Percentiles rank a stretch among this genome's conserved stretches.
Conservation (phyloP, 1,140 invertebrate species). For the Trichomalopsis sarcophagae region DNA sequence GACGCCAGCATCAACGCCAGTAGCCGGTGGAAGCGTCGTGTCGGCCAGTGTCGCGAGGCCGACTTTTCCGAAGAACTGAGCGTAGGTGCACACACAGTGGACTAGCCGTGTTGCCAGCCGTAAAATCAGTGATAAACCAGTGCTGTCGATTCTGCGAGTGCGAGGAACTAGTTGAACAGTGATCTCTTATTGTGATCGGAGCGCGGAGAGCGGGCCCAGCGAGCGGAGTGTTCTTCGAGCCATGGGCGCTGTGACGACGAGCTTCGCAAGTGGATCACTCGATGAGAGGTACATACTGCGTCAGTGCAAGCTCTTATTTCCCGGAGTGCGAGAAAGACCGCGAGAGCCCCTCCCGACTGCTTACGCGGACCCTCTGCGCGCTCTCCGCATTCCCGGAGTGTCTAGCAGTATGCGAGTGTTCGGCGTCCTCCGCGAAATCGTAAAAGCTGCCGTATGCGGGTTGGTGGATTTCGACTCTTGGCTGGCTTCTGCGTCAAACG, state of each 20-base stretch:
- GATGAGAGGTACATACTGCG: constrained; percentile 35
- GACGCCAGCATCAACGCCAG: not conserved
- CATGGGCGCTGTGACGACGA: constrained; percentile 2
- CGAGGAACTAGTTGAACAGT: not conserved
- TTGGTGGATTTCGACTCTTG: not conserved
- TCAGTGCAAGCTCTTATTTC: not conserved
- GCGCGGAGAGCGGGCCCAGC: not conserved
- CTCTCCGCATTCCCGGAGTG: not conserved
- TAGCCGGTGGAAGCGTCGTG: not conserved
- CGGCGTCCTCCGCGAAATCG: not conserved
- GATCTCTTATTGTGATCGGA: not conserved
- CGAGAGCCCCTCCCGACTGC: not conserved
- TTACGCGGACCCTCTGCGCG: no score
- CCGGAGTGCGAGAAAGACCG: not conserved
- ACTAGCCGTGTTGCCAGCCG: no score
- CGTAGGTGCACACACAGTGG: not conserved
- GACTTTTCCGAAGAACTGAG: not conserved
- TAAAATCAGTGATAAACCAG: not conserved
- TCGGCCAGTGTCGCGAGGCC: not conserved
- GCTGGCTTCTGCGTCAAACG: not conserved
- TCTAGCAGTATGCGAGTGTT: not conserved
- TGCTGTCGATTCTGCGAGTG: not conserved
- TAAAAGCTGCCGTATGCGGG: not conserved
- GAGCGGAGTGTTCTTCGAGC: not conserved
- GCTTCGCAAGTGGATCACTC: constrained; percentile 18